Evolutionary conservation across 2,113 vertebrate genomes (phyloP).

Genomic region (Psilopsiagon aymara): DNA sequence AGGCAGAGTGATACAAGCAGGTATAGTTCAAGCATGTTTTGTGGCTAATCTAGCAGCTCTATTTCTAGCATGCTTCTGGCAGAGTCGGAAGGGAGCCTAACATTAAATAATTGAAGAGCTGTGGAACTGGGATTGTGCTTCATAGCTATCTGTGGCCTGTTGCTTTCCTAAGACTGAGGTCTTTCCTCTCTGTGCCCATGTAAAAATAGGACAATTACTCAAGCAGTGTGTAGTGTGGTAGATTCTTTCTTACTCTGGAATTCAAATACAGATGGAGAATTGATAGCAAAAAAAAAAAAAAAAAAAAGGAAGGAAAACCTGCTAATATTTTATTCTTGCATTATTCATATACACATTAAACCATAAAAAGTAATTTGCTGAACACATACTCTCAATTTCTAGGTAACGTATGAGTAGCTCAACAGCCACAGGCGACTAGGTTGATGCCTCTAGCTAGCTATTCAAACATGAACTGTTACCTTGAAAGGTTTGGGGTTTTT

Average conservation of each 20-base stretch:
- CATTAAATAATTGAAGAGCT: not conserved
- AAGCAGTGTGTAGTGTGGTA: rapidly evolving
- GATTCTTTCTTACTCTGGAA: not conserved
- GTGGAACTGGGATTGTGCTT: not conserved
- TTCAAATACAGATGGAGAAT: not conserved
- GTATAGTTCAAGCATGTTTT: not conserved
- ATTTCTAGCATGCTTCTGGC: not conserved
- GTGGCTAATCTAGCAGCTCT: not conserved
- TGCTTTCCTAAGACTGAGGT: not conserved
- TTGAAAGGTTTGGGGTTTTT: not conserved
- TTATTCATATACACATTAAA: not conserved
- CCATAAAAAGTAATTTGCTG: not conserved
- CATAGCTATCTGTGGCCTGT: not conserved
- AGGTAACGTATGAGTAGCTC: not conserved
- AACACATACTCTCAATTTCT: not conserved
- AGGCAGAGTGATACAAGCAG: not conserved
- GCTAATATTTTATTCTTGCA: not conserved
- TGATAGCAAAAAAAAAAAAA: not conserved
- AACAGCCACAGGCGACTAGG: not conserved
- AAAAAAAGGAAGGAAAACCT: not conserved
- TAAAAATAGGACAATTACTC: not conserved
- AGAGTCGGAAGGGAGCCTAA: not conserved
- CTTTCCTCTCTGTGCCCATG: rapidly evolving
- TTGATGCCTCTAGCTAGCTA: not conserved
- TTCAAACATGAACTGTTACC: not conserved